A percentile compares a stretch with the other conserved stretches of the same genome.
These are phyloP conservation scores for Leptoclinus maculatus DNA, from an alignment of 2,797 vertebrate species.

Conservation along the genomic window DNA sequence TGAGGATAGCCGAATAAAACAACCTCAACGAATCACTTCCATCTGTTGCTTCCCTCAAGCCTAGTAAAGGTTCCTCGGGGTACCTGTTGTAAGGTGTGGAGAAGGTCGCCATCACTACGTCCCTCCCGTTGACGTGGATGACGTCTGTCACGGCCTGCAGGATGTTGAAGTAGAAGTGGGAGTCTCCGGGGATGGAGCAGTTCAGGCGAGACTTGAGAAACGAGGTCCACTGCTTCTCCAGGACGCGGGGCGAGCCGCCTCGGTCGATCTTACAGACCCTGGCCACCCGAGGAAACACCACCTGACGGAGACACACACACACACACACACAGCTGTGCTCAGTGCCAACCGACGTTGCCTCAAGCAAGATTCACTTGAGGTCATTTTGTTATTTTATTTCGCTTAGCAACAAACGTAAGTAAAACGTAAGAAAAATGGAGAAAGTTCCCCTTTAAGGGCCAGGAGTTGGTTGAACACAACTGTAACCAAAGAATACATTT, in stretches of 20 bases:
- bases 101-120: conserved; percentile 97
- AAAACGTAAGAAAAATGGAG: neutral
- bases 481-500: neutral
- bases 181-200: conserved; percentile 98
- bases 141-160: conserved; percentile 97
- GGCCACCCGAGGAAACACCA: conserved; percentile 97
- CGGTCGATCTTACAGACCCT: conserved; percentile 98
- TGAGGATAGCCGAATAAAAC: neutral
- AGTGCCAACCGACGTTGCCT: neutral
- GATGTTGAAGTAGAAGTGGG: conserved; percentile 99
- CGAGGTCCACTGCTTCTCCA: conserved; percentile 99
- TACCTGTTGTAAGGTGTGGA: conserved; percentile 99
- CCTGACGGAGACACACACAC: conserved; percentile 77
- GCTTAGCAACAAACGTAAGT: no score
- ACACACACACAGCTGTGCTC: neutral
- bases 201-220: conserved; percentile 97
- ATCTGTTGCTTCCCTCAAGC: neutral
- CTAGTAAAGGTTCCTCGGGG: neutral
- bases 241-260: conserved; percentile 96
- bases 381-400: neutral
- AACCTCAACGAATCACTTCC: conserved; percentile 1
- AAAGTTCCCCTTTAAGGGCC: neutral
- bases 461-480: neutral
- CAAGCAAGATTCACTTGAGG: neutral
- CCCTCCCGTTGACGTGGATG: conserved; percentile 93